Evolutionary conservation across 2,888 invertebrate genomes (phyloP), one percentile per base, ranked within the genome.

Genomic region (Aporophyla lueneburgensis): DNA sequence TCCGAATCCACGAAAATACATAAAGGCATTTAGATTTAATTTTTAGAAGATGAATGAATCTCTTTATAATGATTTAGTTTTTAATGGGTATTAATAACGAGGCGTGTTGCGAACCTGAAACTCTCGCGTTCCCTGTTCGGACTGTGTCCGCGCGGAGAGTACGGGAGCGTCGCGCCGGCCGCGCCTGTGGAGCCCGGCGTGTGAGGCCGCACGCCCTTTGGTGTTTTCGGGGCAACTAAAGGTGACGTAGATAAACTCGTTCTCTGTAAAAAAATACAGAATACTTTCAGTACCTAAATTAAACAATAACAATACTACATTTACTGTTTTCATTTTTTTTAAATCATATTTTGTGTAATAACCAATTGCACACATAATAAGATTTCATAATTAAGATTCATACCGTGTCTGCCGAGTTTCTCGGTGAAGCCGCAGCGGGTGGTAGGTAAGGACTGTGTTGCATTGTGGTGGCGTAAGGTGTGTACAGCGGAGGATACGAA

Each of bases 91-190:
- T 14, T 40, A 74, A 69, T 69, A 66, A 61, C 33, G 27, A n/a
- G 9, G 56, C 69, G 49, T 76, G 24, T 24, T 58, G 80, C 87
- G 88, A 97, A 98, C 98, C 98, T 98, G 96, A 98, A 98, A 94
- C 98, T 98, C 92, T 98, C 98, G 86, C 98, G 97, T 94, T 99
- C 98, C 90, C 98, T 97, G 89, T 97, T 97, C 71, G 98, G 98
- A 93, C 98, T 98, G 92, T 98, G 98, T 78, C 98, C 98, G 88
- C 98, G 97, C 27, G 98, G 98, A 63, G 98, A 98, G 93, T 98
- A 98, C 74, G 97, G 97, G 89, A 97, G 97, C 5, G 91, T 89
- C 5, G 93, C 92, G 56, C 95, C 95, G 33, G 95, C 95, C 16
- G 95, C 94, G 56, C 95, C 95, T 24, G 94, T 93, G 5, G 97